A percentile compares a stretch with the other conserved stretches of the same genome.
Evolutionary conservation across 2,888 invertebrate species (phyloP).

Genomic region (Prosopocoilus inquinatus): DNA sequence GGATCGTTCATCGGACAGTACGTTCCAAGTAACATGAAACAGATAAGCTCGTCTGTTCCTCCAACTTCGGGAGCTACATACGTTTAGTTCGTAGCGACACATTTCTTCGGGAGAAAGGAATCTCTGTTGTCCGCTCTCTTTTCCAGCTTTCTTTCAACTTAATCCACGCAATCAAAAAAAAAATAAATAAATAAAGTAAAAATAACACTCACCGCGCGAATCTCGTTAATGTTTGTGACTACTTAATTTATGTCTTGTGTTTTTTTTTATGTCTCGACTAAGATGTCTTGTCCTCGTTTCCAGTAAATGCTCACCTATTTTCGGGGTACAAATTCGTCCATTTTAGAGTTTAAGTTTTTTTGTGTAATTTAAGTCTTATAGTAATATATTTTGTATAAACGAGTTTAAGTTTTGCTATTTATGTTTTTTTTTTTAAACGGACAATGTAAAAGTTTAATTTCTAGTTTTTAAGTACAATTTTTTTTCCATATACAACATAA

Average conservation of each 20-base stretch:
- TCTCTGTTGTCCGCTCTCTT: constrained; percentile 24
- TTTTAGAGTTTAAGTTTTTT: constrained; percentile 10
- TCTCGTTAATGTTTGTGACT: constrained; percentile 12
- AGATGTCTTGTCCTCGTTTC: constrained; percentile 11
- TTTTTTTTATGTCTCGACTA: constrained; percentile 16
- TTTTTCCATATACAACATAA: neutral
- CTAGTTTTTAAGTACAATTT: neutral
- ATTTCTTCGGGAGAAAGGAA: constrained; percentile 18
- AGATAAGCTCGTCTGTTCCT: constrained; percentile 53
- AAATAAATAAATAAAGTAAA: too few relatives aligned
- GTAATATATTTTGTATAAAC: constrained; percentile 21
- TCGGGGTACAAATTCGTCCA: constrained; percentile 20
- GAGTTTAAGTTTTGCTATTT: constrained; percentile 4
- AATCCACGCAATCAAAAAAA: constrained; percentile 15
- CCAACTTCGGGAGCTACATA: constrained; percentile 57
- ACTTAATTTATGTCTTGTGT: constrained; percentile 8
- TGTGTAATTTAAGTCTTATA: constrained; percentile 14
- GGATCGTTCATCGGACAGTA: constrained; percentile 98
- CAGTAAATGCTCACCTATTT: constrained; percentile 10
- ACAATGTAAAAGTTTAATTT: neutral
- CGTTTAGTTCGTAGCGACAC: constrained; percentile 52
- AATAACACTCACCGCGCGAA: constrained; percentile 9
- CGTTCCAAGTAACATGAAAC: constrained; percentile 77
- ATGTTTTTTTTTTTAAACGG: constrained; percentile 1
- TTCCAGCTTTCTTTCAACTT: constrained; percentile 27